These are phyloP conservation scores for Microdon myrmicae DNA, from an alignment of 2,888 invertebrate species.

Conservation along the genomic window DNA sequence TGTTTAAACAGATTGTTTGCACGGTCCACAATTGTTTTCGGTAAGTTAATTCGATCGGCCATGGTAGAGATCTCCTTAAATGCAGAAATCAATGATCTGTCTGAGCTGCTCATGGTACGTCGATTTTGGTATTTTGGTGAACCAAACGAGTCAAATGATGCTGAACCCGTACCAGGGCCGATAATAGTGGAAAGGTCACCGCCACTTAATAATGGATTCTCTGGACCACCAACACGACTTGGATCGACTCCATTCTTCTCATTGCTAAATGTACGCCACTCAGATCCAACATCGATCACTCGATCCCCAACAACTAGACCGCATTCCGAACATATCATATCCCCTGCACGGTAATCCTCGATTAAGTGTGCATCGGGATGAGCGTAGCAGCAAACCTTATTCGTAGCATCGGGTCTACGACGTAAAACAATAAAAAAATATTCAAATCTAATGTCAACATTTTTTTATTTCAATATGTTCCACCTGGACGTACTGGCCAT, in stretches of 20 bases:
- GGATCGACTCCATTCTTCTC: slow-evolving; percentile 97
- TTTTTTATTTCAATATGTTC: neutral
- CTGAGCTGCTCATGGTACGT: slow-evolving; percentile 90
- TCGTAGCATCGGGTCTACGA: slow-evolving; percentile 72
- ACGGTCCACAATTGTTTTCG: slow-evolving; percentile 95
- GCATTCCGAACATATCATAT: slow-evolving; percentile 99
- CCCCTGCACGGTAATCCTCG: slow-evolving; percentile 95
- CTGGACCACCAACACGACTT: slow-evolving; percentile 99
- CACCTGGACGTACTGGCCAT: slow-evolving; percentile 57
- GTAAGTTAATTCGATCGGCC: slow-evolving; percentile 97
- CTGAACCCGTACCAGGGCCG: slow-evolving; percentile 78
- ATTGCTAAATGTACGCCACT: slow-evolving; percentile 99
- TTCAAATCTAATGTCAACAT: slow-evolving; percentile 5
- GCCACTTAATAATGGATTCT: slow-evolving; percentile 95
- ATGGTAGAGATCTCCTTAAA: slow-evolving; percentile 97
- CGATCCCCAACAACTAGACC: slow-evolving; percentile 99
- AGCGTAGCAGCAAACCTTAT: slow-evolving; percentile 88
- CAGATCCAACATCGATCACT: slow-evolving; percentile 99
- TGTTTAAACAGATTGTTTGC: slow-evolving; percentile 98
- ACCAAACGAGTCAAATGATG: slow-evolving; percentile 89
- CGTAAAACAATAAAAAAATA: neutral
- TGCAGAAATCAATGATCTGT: slow-evolving; percentile 93
- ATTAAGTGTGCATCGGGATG: slow-evolving; percentile 97
- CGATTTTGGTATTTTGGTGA: slow-evolving; percentile 80
- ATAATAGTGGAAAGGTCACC: slow-evolving; percentile 98